Base-by-base conservation (phyloP, 2,113 vertebrate genomes). In the Gyps fulvus region DNA sequence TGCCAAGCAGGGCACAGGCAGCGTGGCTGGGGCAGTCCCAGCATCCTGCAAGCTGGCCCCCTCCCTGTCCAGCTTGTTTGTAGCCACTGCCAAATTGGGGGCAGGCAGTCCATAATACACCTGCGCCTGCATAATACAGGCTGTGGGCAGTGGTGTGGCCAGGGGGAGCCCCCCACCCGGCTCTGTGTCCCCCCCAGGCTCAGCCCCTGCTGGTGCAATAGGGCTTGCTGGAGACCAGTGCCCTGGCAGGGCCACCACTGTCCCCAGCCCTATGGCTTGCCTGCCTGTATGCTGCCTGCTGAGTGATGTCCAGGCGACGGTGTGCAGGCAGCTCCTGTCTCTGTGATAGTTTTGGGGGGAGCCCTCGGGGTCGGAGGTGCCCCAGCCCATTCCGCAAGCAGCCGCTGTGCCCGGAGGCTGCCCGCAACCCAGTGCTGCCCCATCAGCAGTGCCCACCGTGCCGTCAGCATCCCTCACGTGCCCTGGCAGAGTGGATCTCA, bases 81-180 rank as follows among this genome's bases (percentile, higher is more conserved):
- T 52, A n/a, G 29, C 66, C 36, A 10, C 17, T 38, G 38, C 47
- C n/a, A 20, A 40, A 29, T 10, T 5, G 0, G 17, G 71, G 59
- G 11, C 49, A 63, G 50, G 38, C 72, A 59, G 54, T 9, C 45
- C 11, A 0, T 61, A 70, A 36, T 26, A 69, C 27, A 69, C 10
- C 23, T 40, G 32, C 0, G 7, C 19, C 55, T 27, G 17, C 0
- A 9, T 23, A 6, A 81, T 6, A 11, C 13, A 13, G 81, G 29
- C 81, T 83, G n/a, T 3, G 6, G 65, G 65, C 42, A 47, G 20
- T 2, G 20, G 34, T 19, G 32, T 4, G 6, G 42, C 25, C 0
- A 5, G 16, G 21, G 23, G 29, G 9, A 47, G 36, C 17, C 14
- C 23, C n/a, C 67, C 7, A 6, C 36, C n/a, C 0, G 0, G 45